Percentiles rank a stretch among this genome's conserved stretches.
These are phyloP conservation scores for Corvus cornix DNA, from an alignment of 2,113 vertebrate genomes.

Conservation along the genomic window DNA sequence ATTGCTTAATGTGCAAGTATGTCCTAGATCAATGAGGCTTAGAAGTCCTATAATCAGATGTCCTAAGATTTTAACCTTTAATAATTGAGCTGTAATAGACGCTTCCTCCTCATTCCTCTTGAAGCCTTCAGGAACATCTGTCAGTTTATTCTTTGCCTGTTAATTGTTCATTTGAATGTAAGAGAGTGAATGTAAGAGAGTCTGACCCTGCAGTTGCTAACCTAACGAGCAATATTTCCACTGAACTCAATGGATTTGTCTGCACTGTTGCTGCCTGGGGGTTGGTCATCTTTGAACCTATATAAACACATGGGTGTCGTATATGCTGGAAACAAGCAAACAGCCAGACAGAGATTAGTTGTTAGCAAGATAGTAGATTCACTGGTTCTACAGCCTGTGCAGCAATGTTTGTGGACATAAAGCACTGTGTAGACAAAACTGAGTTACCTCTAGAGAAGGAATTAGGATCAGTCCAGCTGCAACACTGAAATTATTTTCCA, in stretches of 20 bases:
- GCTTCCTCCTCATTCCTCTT: neutral
- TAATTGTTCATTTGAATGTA: neutral
- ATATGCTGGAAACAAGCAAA: neutral
- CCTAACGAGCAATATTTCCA: neutral
- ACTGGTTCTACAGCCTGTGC: neutral
- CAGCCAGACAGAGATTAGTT: neutral
- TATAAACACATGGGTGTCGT: neutral
- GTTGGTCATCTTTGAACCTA: neutral
- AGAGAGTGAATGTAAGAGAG: neutral
- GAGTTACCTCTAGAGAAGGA: neutral
- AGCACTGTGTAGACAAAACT: neutral
- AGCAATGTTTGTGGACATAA: neutral
- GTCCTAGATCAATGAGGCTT: conserved; percentile 1
- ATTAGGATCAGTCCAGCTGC: neutral
- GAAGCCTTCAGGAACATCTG: neutral
- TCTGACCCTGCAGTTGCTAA: neutral
- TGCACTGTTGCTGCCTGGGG: neutral
- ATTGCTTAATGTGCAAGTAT: neutral
- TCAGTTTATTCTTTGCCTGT: neutral
- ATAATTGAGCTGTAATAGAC: neutral
- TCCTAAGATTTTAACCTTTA: neutral
- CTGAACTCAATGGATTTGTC: neutral
- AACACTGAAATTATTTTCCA: neutral
- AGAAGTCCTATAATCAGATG: neutral
- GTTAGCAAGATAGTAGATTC: neutral